Evolutionary conservation across 2,888 invertebrate genomes (phyloP).

Genomic region (Parthenolecanium corni): DNA sequence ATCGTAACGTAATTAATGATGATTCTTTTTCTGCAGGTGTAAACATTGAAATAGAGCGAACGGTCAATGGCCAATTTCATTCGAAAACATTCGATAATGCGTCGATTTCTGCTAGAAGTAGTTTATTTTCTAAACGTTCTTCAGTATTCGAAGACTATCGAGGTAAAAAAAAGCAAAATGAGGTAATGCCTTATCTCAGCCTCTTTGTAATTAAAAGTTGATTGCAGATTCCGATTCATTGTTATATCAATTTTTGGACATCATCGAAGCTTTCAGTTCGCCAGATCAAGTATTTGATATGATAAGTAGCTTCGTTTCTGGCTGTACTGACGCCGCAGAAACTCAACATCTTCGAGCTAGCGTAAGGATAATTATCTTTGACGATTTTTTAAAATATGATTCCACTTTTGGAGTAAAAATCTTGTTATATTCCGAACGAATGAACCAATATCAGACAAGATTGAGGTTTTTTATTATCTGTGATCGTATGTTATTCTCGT

Average conservation of each 20-base stretch:
- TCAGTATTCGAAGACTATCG: neutral
- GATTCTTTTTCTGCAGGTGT: neutral
- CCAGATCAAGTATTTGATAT: slow-evolving; percentile 48
- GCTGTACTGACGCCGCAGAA: slow-evolving; percentile 44
- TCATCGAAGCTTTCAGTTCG: slow-evolving; percentile 32
- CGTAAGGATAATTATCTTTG: neutral
- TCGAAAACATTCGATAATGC: neutral
- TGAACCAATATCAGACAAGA: too few relatives aligned
- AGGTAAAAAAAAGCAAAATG: neutral
- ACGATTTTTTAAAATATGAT: too few relatives aligned
- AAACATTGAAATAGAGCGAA: slow-evolving; percentile 11
- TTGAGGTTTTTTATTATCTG: too few relatives aligned
- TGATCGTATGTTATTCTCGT: neutral
- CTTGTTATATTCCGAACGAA: too few relatives aligned
- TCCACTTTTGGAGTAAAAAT: too few relatives aligned
- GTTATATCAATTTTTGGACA: slow-evolving; percentile 32
- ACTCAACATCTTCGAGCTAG: slow-evolving; percentile 13
- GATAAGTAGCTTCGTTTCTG: slow-evolving; percentile 50
- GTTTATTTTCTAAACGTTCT: neutral
- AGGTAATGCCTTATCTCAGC: neutral
- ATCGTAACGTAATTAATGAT: neutral
- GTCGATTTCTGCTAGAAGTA: neutral
- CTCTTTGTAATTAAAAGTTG: neutral
- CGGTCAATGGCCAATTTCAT: neutral
- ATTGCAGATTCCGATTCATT: slow-evolving; percentile 18